These are phyloP conservation scores for Bruchidius siliquastri DNA, from an alignment of 2,888 invertebrate species.

Conservation along the genomic window DNA sequence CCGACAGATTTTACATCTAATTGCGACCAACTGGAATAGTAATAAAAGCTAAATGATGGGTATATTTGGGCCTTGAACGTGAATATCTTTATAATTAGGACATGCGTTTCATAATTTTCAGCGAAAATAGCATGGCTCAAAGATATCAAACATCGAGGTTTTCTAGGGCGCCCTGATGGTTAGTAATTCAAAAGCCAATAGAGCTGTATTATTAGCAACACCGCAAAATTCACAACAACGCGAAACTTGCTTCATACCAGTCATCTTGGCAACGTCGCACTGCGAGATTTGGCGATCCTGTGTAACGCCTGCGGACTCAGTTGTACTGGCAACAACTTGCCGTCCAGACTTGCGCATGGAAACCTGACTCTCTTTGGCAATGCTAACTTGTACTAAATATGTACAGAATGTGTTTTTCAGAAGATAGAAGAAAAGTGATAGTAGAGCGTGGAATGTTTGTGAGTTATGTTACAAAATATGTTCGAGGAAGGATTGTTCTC, in stretches of 20 bases:
- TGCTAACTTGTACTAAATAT: constrained; percentile 38
- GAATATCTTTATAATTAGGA: too few relatives aligned
- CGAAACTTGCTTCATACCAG: not conserved
- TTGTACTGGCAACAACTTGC: constrained; percentile 40
- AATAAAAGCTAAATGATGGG: too few relatives aligned
- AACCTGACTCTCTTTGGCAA: constrained; percentile 46
- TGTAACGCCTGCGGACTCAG: constrained; percentile 41
- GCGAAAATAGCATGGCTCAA: too few relatives aligned
- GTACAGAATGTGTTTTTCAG: not conserved
- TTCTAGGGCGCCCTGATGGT: too few relatives aligned
- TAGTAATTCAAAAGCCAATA: not conserved
- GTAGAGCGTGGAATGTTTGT: constrained; percentile 3
- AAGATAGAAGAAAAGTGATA: constrained; percentile 12
- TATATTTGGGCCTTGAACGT: too few relatives aligned
- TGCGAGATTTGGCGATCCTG: constrained; percentile 38
- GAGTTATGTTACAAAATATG: not conserved
- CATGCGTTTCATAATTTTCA: too few relatives aligned
- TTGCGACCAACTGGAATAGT: too few relatives aligned
- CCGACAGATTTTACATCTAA: too few relatives aligned
- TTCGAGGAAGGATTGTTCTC: not conserved
- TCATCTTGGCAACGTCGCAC: constrained; percentile 42
- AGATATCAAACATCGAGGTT: too few relatives aligned
- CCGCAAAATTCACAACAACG: not conserved
- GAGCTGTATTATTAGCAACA: not conserved
- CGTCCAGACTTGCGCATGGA: constrained; percentile 41